Base-by-base conservation (phyloP, 1,140 invertebrate species). In the Drosophila repleta region DNA sequence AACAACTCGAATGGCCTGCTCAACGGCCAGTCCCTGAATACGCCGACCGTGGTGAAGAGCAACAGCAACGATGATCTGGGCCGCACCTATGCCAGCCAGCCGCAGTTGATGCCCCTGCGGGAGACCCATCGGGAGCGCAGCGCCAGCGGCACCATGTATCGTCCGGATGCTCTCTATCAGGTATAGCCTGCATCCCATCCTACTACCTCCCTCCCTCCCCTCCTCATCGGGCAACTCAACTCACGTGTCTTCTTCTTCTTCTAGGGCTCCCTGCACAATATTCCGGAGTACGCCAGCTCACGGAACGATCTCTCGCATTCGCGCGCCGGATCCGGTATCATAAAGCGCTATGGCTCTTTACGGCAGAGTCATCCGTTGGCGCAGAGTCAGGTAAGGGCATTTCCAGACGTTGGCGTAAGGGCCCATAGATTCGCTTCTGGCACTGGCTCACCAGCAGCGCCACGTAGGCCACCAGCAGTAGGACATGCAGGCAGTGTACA, bases 121-220 rank as follows among this genome's bases (percentile, higher is more conserved):
- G 89, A 88, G 8, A 35, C 41, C 4, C 90, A 85, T 76, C 79
- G 74, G 20, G 91, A 74, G 83, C 72, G 64, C 17, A 90, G 76
- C 84, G 94, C 94, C 29, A 95, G 94, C 70, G 95, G 96, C 18
- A 94, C 96, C n/a, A 95, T 97, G 93, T 94, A 96, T 83, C 93
- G 96, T 20, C 96, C 96, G 46, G 97, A 99, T 91, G 95, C 97
- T 1, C 95, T 98, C 75, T 98, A 98, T 90, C 95, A 96, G 79
- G 96, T 96, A 60, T 15, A 3, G 6, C n/a, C 13, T 39, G n/a
- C 0, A 13, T 39, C 26, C 8, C 26, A 0, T 7, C 8, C 26
- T 29, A n/a, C 26, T 43, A 6, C 6, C 41, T 45, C 15, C 8
- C 41, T 8, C 41, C 1, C n/a, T 43, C 39, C 4, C 13, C 17